phyloP scores from a whole-genome alignment of 2,113 vertebrate species.

The Mirounga angustirostris region DNA sequence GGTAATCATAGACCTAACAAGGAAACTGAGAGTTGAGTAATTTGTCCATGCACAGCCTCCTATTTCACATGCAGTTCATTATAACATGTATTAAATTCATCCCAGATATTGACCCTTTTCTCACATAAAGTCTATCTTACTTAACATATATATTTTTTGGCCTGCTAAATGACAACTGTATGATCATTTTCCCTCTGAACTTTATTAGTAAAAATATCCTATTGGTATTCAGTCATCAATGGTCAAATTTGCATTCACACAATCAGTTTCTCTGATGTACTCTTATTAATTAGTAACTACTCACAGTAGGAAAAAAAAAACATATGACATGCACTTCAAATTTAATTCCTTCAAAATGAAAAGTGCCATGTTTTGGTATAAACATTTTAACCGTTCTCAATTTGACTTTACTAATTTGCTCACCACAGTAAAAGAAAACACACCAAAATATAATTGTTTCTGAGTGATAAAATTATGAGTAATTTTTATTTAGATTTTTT shows the following conservation, averaged over 20 bases:
- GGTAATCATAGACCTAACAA: background rate
- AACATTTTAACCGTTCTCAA: conserved; percentile 5
- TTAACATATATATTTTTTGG: conserved; percentile 9
- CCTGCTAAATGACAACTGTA: conserved; percentile 65
- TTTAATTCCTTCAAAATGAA: conserved; percentile 57
- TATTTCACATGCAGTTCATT: conserved; percentile 34
- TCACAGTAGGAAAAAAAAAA: conserved; percentile 46
- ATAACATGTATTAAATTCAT: conserved; percentile 4
- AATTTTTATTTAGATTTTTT: conserved; percentile 58
- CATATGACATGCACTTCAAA: conserved; percentile 2
- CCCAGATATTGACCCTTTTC: background rate
- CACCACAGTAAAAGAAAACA: background rate
- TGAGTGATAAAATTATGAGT: conserved; percentile 5
- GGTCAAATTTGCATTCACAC: conserved; percentile 51
- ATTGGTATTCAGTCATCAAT: conserved; percentile 43
- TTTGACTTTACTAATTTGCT: conserved; percentile 50
- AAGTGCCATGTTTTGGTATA: conserved; percentile 21
- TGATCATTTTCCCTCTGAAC: conserved; percentile 62
- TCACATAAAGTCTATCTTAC: background rate
- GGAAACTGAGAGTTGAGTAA: background rate
- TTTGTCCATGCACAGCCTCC: background rate
- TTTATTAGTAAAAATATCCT: conserved; percentile 66
- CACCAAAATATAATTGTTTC: conserved; percentile 18
- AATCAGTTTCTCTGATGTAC: conserved; percentile 36
- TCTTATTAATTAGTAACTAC: conserved; percentile 62